These are phyloP conservation scores for Microchrysa polita DNA, from an alignment of 2,888 invertebrate species.

Conservation along the genomic window DNA sequence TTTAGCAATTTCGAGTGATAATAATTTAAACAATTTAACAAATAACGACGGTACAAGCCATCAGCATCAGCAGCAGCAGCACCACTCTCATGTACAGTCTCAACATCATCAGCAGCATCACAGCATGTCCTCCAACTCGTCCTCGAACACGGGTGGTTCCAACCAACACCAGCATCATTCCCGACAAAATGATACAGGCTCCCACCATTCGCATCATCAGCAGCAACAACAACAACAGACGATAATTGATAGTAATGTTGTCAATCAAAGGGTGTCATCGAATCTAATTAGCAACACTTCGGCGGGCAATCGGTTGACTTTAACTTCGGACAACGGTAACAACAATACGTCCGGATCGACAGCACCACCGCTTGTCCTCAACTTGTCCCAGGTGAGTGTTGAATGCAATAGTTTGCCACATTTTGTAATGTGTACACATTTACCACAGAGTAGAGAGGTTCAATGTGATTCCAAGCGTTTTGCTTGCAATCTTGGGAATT, in stretches of 20 bases:
- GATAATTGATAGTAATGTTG: conserved; percentile 65
- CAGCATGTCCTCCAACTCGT: conserved; percentile 37
- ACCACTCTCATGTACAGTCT: conserved; percentile 43
- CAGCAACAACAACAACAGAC: conserved; percentile 58
- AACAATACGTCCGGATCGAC: conserved; percentile 47
- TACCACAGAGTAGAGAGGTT: too few relatives aligned
- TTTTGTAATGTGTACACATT: too few relatives aligned
- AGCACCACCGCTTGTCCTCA: conserved; percentile 76
- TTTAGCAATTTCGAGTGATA: conserved; percentile 58
- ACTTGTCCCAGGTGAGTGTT: conserved; percentile 72
- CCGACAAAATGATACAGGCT: conserved; percentile 22
- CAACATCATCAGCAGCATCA: conserved; percentile 55
- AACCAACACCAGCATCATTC: conserved; percentile 14
- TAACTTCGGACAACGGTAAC: conserved; percentile 27
- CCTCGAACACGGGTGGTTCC: conserved; percentile 28
- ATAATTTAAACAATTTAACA: conserved; percentile 54
- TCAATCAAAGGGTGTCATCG: conserved; percentile 65
- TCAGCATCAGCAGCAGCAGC: conserved; percentile 48
- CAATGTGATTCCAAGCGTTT: not conserved
- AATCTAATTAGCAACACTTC: conserved; percentile 54
- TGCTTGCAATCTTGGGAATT: conserved; percentile 26
- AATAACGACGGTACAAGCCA: conserved; percentile 46
- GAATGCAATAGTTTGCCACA: not conserved
- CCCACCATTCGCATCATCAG: conserved; percentile 50
- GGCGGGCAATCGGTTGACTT: conserved; percentile 49